Evolutionary conservation across 2,888 invertebrate genomes (phyloP), one percentile per base, ranked within the genome.

Genomic region (Caradrina clavipalpis): DNA sequence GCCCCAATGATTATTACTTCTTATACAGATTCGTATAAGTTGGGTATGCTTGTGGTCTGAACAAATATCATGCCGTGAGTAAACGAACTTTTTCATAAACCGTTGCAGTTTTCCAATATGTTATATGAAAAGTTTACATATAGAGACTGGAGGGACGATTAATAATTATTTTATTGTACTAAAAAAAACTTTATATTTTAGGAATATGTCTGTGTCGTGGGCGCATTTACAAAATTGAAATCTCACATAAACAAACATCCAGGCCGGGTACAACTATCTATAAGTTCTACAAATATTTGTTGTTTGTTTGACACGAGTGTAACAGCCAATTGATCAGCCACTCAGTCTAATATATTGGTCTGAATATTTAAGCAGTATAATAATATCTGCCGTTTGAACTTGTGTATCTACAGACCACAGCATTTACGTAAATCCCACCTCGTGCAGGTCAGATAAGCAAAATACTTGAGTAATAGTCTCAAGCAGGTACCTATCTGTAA

Each of bases 1-100:
- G 91, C 91, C 86, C 86, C 91, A 87, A 90, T 92, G 93, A 94
- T 93, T 94, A 95, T 94, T 93, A 91, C 90, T 91, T 90, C 89
- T 90, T 90, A 90, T 89, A 87, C 82, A 82, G 83, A 86, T 84
- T 84, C 82, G 71, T 82, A 83, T 80, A 83, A 70, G 73, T 71
- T 70, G 67, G 62, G 67, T 67, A 68, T 81, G 61, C 67, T 81
- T 69, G 77, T 60, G 72, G 69, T 55, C 66, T 65, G 69, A 76
- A 74, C 75, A 58, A 73, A 76, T 79, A 72, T 67, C 53, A 68
- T 76, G 68, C 50, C 78, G 68, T 68, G 66, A 69, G 73, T 68
- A 67, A 79, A 75, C 70, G 56, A 65, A 75, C 72, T 69, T 66
- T 55, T 69, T 74, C 70, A 69, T 73, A 80, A 56, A 67, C 50